Conservation (phyloP, 2,113 vertebrate species). For the Pitta sordida region DNA sequence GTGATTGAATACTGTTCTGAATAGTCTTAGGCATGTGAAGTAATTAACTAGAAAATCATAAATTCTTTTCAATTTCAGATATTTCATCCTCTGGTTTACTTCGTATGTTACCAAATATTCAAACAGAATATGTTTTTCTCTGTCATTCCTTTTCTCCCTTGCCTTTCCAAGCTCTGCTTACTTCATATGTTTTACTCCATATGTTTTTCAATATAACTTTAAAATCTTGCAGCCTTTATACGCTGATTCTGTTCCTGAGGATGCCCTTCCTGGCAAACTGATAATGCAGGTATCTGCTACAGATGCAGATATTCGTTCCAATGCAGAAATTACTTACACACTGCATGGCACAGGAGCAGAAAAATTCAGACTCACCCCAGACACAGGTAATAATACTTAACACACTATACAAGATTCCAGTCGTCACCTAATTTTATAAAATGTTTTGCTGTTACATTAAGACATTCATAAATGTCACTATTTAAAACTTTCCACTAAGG, state of each 20-base stretch:
- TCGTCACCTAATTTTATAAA: not conserved
- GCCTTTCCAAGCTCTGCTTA: not conserved
- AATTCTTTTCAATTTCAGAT: not conserved
- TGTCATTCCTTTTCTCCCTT: not conserved
- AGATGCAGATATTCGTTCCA: conserved; percentile 94
- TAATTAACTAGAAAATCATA: not conserved
- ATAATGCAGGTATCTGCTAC: conserved; percentile 88
- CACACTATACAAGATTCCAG: not conserved
- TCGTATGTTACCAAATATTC: not conserved
- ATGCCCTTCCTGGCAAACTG: conserved; percentile 83
- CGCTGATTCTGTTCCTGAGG: conserved; percentile 86
- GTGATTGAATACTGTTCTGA: not conserved
- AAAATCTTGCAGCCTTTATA: conserved; percentile 79
- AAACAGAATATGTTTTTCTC: not conserved
- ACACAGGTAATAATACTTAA: conserved; percentile 81
- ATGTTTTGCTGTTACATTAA: not conserved
- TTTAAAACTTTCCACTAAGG: not conserved
- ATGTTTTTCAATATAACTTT: not conserved
- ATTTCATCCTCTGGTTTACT: not conserved
- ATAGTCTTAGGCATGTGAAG: not conserved
- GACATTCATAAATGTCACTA: not conserved
- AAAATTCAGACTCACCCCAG: conserved; percentile 85
- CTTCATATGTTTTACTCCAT: not conserved
- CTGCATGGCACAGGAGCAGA: conserved; percentile 86
- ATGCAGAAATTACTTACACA: conserved; percentile 89